A percentile compares a stretch with the other conserved stretches of the same genome.
Evolutionary conservation across 2,797 vertebrate species (phyloP).

Genomic region (Rhinophrynus dorsalis): DNA sequence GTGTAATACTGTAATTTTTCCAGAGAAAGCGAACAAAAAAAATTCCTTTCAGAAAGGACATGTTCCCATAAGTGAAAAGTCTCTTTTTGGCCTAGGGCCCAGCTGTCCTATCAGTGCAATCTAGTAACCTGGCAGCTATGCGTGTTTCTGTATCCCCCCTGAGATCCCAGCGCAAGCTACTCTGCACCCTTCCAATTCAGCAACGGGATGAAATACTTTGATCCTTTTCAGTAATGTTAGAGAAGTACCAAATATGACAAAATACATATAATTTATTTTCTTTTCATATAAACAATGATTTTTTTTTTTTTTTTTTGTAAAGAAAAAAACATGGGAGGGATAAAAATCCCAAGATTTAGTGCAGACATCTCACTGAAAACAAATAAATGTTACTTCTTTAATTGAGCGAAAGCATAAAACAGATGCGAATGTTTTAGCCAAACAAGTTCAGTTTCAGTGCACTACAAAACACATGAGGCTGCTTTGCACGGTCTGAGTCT

Average conservation of each 20-base stretch:
- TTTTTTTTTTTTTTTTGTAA: no score
- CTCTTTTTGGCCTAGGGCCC: conserved; percentile 59
- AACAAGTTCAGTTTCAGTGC: conserved; percentile 48
- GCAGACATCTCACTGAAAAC: conserved; percentile 53
- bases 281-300: conserved; percentile 58
- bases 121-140: conserved; percentile 60
- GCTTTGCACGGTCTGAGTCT: conserved; percentile 5
- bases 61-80: conserved; percentile 51
- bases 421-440: conserved; percentile 28
- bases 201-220: conserved; percentile 65
- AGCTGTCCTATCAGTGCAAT: conserved; percentile 58
- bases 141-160: conserved; percentile 58
- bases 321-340: background rate
- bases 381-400: conserved; percentile 55
- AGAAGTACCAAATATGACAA: conserved; percentile 65
- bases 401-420: conserved; percentile 50
- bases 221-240: conserved; percentile 62
- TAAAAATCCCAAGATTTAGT: conserved; percentile 53
- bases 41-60: conserved; percentile 66
- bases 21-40: conserved; percentile 57
- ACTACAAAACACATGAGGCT: conserved; percentile 41
- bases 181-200: conserved; percentile 52
- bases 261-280: conserved; percentile 62
- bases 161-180: conserved; percentile 60
- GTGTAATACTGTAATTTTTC: conserved; percentile 63